Evolutionary conservation across 37 sponge, comb jelly and placozoan genomes (phyloP), one percentile per base, ranked within the genome.

Genomic region (Chondrosia reniformis): DNA sequence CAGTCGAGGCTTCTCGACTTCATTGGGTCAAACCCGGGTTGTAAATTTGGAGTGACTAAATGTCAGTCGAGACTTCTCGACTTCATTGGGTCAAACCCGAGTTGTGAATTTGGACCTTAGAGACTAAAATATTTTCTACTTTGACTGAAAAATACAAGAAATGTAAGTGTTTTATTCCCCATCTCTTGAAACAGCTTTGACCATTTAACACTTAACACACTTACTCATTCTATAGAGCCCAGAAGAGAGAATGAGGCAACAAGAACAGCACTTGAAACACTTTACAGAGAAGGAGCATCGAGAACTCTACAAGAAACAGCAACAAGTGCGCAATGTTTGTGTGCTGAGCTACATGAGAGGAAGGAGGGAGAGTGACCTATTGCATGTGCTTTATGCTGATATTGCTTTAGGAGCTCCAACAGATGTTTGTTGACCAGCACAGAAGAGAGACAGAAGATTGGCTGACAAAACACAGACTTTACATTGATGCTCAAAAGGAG

Each of bases 251-350:
- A 87, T n/a, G 42, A 46, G 34, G 46, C 84, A 17, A 88, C 87
- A 58, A 83, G 85, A 32, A 79, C 34, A 17, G 85, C 84, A 7
- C 81, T 91, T 77, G 85, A 83, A 45, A 65, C 59, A 34, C 88
- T n/a, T n/a, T n/a, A n/a, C 87, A 42, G 75, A 69, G 74, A 63
- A 80, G 42, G 88, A 67, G 0, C 78, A 87, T 55, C 36, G 41
- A 27, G 78, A 87, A 42, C 44, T 84, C 42, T 91, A 87, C 45
- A 81, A 87, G 27, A 76, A 41, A 46, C 92, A 91, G 77, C 92
- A 91, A 46, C 40, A 84, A 72, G 92, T 87, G 5, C 0, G 41
- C 32, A 36, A 30, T 30, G 37, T 8, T 30, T 56, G 6, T 56
- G 58, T 56, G n/a, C 27, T 24, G n/a, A 6, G 2, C 27, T 4